Base-by-base conservation (phyloP, 2,888 invertebrate species). In the Osedax frankpressi region DNA sequence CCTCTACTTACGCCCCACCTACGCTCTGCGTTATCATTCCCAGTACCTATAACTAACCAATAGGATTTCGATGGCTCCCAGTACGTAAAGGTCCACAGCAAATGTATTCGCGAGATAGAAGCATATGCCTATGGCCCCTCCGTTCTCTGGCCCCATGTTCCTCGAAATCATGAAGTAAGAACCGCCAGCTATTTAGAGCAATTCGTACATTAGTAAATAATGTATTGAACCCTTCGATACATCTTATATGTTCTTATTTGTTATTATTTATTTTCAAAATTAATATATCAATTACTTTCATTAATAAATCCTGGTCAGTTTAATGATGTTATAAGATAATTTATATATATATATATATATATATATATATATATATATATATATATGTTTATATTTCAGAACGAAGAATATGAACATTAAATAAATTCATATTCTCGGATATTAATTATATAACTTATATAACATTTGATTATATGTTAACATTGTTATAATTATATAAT, bases 101-200 rank as follows among this genome's bases (percentile, higher is more conserved):
- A 79, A 76, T 2, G 79, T 78, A 76, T 79, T 79, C 28, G 79
- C 79, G 30, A 79, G 77, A 74, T 79, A 79, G 77, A 79, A 79
- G 71, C 79, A 78, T 11, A 79, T 76, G 6, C 79, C 79, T 3
- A 79, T 77, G 11, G 79, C 77, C 3, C 78, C 79, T 1, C 79
- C 79, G 70, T 77, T 77, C 70, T 79, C 78, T 2, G 79, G 78
- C 19, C 79, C 79, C 19, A 79, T 76, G 72, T 79, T 79, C 27
- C 79, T 65, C n/a, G 79, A 79, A 30, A 79, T 76, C 79, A 79
- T 78, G 74, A 79, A 79, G 75, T 79, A 79, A 3, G 79, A 78
- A 19, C 79, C 79, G 29, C 79, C 79, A 59, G 75, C 76, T 76
- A 70, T 44, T 11, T 6, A 44, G 44, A n/a, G n/a, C n/a, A n/a